Percentiles rank a stretch among this genome's conserved stretches.
Evolutionary conservation across 2,888 invertebrate species (phyloP).

Genomic region (Elmis aenea): DNA sequence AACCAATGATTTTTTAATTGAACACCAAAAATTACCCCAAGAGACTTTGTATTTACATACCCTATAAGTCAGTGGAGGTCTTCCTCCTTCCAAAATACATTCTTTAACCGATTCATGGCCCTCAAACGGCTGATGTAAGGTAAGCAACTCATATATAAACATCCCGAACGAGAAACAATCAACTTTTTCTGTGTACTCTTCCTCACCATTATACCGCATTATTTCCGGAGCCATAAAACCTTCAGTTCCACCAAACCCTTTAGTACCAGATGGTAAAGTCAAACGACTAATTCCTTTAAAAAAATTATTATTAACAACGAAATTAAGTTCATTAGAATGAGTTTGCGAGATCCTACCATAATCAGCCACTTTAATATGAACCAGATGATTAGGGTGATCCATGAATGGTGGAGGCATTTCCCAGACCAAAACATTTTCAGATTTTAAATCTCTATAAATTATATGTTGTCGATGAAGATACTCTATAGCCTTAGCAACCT

Average conservation of each 20-base stretch:
- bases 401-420: constrained; percentile 79
- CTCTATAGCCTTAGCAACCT: constrained; percentile 90
- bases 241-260: constrained; percentile 97
- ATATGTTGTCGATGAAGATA: constrained; percentile 91
- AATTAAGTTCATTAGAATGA: constrained; percentile 4
- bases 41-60: constrained; percentile 48
- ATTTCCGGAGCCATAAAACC: constrained; percentile 99
- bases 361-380: constrained; percentile 93
- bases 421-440: constrained; percentile 99
- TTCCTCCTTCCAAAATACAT: constrained; percentile 89
- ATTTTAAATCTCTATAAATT: constrained; percentile 90
- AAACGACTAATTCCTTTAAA: constrained; percentile 73
- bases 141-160: constrained; percentile 93
- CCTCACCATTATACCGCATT: constrained; percentile 95
- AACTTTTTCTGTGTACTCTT: constrained; percentile 98
- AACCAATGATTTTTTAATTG: not conserved
- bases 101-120: constrained; percentile 96
- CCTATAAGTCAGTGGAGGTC: constrained; percentile 82
- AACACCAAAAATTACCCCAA: too few relatives aligned
- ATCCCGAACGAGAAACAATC: constrained; percentile 99
- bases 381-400: constrained; percentile 60
- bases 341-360: constrained; percentile 59
- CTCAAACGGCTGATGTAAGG: constrained; percentile 91
- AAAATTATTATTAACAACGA: constrained; percentile 3
- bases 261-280: constrained; percentile 85